These are phyloP conservation scores for Sus cebifrons DNA, from an alignment of 2,797 vertebrate genomes.

Conservation along the genomic window DNA sequence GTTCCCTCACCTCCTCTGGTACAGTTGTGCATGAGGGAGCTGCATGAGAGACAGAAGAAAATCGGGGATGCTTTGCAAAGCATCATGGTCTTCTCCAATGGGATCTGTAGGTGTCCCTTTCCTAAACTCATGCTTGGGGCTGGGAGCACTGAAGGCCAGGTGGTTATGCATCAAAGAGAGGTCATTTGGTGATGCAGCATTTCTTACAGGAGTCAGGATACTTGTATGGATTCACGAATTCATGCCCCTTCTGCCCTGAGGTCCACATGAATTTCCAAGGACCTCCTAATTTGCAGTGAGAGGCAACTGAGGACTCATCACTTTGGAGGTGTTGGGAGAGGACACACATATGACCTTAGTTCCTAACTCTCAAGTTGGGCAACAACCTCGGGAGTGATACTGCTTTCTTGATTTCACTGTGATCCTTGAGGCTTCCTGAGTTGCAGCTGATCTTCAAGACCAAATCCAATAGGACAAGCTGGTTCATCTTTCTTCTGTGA, in stretches of 20 bases:
- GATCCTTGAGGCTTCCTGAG: conserved; percentile 51
- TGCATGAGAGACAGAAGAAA: not conserved
- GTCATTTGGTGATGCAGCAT: conserved; percentile 59
- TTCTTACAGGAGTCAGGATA: conserved; percentile 54
- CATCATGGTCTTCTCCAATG: conserved; percentile 14
- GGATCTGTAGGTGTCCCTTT: not conserved
- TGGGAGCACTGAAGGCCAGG: conserved; percentile 60
- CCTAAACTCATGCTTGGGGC: conserved; percentile 54
- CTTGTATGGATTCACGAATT: conserved; percentile 23
- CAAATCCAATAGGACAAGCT: conserved; percentile 39
- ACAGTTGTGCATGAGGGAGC: not conserved
- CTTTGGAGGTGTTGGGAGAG: conserved; percentile 75
- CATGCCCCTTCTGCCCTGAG: not conserved
- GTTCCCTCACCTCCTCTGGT: not conserved
- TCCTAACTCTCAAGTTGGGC: conserved; percentile 68
- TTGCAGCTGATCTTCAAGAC: conserved; percentile 77
- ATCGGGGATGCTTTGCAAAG: conserved; percentile 48
- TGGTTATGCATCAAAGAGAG: conserved; percentile 45
- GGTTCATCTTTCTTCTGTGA: conserved; percentile 59
- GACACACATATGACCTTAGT: conserved; percentile 75
- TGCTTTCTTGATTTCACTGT: conserved; percentile 65
- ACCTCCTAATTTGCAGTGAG: conserved; percentile 13
- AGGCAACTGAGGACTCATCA: conserved; percentile 56
- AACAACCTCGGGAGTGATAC: conserved; percentile 81
- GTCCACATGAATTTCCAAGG: conserved; percentile 61